A percentile compares a stretch with the other conserved stretches of the same genome.
phyloP scores from a whole-genome alignment of 2,797 vertebrate genomes.

The Stomatorhinus walkeri region DNA sequence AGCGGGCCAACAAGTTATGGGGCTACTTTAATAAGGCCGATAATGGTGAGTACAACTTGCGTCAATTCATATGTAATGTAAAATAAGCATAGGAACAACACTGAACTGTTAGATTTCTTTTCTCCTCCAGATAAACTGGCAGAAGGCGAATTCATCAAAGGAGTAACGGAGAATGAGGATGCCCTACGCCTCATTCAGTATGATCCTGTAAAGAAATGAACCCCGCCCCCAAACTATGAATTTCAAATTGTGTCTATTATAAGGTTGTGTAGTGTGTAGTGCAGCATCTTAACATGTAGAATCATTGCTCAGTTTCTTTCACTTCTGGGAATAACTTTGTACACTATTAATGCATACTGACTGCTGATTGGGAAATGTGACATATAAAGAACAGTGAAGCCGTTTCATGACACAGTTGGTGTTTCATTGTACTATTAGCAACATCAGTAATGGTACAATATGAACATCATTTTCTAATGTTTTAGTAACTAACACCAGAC shows the following conservation, averaged over 20 bases:
- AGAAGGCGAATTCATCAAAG: slow-evolving; percentile 69
- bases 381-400: not conserved
- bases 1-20: slow-evolving; percentile 84
- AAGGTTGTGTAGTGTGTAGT: slow-evolving; percentile 7
- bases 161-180: slow-evolving; percentile 62
- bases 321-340: not conserved
- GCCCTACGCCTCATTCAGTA: slow-evolving; percentile 71
- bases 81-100: not conserved
- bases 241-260: slow-evolving; percentile 2
- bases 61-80: not conserved
- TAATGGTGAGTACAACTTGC: slow-evolving; percentile 55
- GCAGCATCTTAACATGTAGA: not conserved
- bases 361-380: not conserved
- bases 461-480: not conserved
- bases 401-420: not conserved
- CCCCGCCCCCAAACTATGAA: not conserved
- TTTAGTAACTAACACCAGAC: not conserved
- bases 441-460: not conserved
- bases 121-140: slow-evolving; percentile 57
- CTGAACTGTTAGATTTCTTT: slow-evolving; percentile 5
- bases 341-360: not conserved
- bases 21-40: slow-evolving; percentile 77
- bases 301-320: not conserved
- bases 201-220: slow-evolving; percentile 35
- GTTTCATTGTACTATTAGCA: not conserved